Percentiles rank a stretch among this genome's conserved stretches.
Conservation (phyloP, 2,113 vertebrate species). For the Ptyas mucosa region DNA sequence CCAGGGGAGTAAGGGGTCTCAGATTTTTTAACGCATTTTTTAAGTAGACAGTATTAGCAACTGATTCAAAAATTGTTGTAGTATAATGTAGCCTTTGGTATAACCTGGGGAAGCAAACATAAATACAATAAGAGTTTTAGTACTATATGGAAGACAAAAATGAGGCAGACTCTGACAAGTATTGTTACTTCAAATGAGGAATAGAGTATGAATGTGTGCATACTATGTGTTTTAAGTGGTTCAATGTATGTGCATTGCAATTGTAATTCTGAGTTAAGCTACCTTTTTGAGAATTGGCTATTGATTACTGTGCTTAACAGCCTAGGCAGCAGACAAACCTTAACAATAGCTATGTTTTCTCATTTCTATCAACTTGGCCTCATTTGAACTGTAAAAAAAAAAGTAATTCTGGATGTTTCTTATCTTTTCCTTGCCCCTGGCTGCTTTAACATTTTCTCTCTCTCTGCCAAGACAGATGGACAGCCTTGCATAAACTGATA, state of each 20-base stretch:
- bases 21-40: not conserved
- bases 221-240: not conserved
- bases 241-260: not conserved
- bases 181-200: not conserved
- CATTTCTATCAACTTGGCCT: constrained; percentile 55
- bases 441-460: constrained; percentile 58
- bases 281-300: constrained; percentile 11
- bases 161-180: not conserved
- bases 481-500: constrained; percentile 64
- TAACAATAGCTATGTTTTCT: constrained; percentile 30
- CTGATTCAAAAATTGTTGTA: not conserved
- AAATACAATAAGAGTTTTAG: not conserved
- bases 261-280: constrained; percentile 16
- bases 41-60: not conserved
- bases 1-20: not conserved
- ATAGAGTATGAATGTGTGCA: not conserved
- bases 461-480: constrained; percentile 66
- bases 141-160: not conserved
- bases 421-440: constrained; percentile 62
- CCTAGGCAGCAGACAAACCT: constrained; percentile 5
- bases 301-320: not conserved
- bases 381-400: constrained; percentile 63
- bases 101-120: not conserved
- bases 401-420: constrained; percentile 58
- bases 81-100: not conserved